Conservation (phyloP, 1,140 invertebrate genomes). For the Nasonia vitripennis region DNA sequence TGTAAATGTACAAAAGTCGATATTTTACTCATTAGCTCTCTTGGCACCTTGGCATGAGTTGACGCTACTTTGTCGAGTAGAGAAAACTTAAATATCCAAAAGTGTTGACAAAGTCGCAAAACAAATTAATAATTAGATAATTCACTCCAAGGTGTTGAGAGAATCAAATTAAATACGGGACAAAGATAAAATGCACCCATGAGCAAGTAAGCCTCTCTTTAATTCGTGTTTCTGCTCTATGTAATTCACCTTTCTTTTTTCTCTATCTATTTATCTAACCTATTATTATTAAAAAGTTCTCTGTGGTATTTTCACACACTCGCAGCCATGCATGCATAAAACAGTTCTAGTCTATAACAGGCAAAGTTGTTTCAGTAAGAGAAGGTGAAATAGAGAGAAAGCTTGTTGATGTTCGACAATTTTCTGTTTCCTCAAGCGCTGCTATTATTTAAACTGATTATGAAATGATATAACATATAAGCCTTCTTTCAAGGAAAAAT, state of each 20-base stretch:
- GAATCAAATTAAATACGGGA: neutral
- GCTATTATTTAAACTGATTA: neutral
- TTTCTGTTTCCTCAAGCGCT: neutral
- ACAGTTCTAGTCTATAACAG: constrained; percentile 10
- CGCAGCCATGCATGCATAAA: neutral
- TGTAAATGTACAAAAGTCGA: neutral
- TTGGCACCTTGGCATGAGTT: neutral
- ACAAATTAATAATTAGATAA: neutral
- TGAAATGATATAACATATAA: neutral
- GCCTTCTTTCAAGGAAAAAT: neutral
- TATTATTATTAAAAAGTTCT: neutral
- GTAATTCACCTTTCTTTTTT: neutral
- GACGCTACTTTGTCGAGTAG: neutral
- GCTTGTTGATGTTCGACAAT: neutral
- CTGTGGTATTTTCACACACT: neutral
- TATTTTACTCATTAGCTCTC: neutral
- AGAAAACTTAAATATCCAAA: neutral
- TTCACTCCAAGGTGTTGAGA: neutral
- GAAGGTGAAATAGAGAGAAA: neutral
- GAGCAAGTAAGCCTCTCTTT: neutral
- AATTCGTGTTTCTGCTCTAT: neutral
- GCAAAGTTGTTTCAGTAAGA: neutral
- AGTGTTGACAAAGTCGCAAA: neutral
- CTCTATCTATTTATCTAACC: neutral
- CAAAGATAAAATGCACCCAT: neutral